Evolutionary conservation across 2,888 invertebrate genomes (phyloP), one percentile per base, ranked within the genome.

Genomic region (Polydrusus cervinus): DNA sequence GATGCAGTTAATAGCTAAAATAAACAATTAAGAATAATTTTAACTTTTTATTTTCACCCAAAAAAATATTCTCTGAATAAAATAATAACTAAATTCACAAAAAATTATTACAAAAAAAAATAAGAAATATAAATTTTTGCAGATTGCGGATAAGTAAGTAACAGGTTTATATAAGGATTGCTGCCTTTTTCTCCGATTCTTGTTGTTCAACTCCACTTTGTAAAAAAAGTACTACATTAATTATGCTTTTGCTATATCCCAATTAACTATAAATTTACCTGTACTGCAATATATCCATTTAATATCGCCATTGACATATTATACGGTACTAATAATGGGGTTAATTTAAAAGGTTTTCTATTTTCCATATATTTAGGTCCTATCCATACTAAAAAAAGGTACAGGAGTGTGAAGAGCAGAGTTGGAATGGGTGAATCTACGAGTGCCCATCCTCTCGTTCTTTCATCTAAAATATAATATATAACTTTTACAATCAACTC

Each of bases 321-420:
- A 86, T 97, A 97, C 3, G 93, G 92, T 70, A 97, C 91, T 78
- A 97, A 89, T 1, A 94, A 86, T 90, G 91, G 91, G 18, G 92
- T 93, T 60, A 97, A 87, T 80, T 93, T 89, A 82, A 95, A 93
- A 0, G 97, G 93, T 84, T 91, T 90, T 75, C 94, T 89, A 78
- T 93, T 90, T 84, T 90, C 91, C 97, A 97, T 96, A 43, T 94
- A 80, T 84, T 91, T 93, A 47, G 97, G 97, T 1, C 96, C 96
- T 18, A 91, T 87, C 90, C 92, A 93, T 11, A 96, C 95, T 81
- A 95, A 90, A 80, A 92, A 88, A 53, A 96, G 89, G 85, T 97
- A 97, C 10, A 93, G 79, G 64, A 91, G 78, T 11, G 94, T 93
- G 85, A 94, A 92, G 18, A 92, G 81, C 6, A 93, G 83, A 6